A percentile compares a stretch with the other conserved stretches of the same genome.
phyloP scores from a whole-genome alignment of 2,797 vertebrate species.

The Atherinosoma microstoma region DNA sequence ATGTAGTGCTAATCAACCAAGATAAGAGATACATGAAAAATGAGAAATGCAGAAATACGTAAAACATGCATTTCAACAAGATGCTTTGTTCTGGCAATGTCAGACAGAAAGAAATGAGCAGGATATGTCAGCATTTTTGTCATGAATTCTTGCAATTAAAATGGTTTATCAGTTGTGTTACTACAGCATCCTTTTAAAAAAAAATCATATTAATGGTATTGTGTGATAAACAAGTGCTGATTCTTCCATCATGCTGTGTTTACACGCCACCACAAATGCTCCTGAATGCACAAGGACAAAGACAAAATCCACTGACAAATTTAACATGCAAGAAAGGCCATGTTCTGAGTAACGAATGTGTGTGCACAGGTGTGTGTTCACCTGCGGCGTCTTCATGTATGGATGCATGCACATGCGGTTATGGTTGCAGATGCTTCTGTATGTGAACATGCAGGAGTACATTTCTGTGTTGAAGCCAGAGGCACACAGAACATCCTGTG shows the following conservation, averaged over 20 bases:
- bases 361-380: conserved; percentile 30
- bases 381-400: conserved; percentile 31
- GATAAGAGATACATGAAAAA: background rate
- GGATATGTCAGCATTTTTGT: conserved; percentile 1
- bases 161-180: conserved; percentile 17
- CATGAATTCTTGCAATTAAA: conserved; percentile 22
- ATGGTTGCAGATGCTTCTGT: background rate
- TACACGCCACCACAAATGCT: conserved; percentile 47
- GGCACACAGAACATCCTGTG: conserved; percentile 51
- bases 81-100: conserved; percentile 14
- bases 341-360: conserved; percentile 49
- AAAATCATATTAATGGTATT: conserved; percentile 12
- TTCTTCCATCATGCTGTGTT: conserved; percentile 23
- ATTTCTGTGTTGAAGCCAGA: conserved; percentile 46
- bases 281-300: conserved; percentile 42
- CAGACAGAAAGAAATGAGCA: conserved; percentile 7
- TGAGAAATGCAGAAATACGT: background rate
- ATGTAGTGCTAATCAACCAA: too few relatives aligned
- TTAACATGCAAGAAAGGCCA: conserved; percentile 45
- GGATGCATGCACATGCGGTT: conserved; percentile 5
- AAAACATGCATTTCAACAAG: conserved; percentile 26
- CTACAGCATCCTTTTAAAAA: conserved; percentile 21
- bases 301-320: conserved; percentile 62
- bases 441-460: conserved; percentile 17
- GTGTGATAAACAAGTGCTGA: conserved; percentile 39